Evolutionary conservation across 2,113 vertebrate genomes (phyloP), one percentile per base, ranked within the genome.

Genomic region (Sitta europaea): DNA sequence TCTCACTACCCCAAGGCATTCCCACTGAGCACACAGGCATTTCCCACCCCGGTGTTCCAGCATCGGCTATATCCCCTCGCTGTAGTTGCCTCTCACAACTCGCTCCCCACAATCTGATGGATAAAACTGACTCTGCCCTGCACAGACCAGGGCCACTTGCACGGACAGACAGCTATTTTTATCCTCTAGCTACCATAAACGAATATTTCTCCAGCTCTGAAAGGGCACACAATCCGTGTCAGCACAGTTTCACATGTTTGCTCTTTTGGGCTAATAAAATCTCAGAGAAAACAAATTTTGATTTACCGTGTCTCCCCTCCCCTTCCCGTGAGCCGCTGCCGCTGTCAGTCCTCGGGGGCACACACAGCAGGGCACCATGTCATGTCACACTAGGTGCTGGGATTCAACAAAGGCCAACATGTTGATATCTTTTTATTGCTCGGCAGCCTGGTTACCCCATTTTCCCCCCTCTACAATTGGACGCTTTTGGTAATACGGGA

Each of bases 361-460:
- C 57, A 12, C 97, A 17, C 98, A 98, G 97, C 97, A 79, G 98
- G 98, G 72, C 18, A 72, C 73, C 97, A 94, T 98, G 98, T 98
- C 87, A 88, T 97, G 96, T 97, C 98, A 98, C 97, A 92, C 95
- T 86, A 97, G 97, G 97, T 97, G 96, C 97, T 96, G 97, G 19
- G 96, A 97, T 88, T 36, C 95, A 97, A 98, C 97, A 97, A 97
- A 97, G 95, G 87, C 95, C 63, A 96, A 97, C 97, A 97, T 96
- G 96, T 89, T 97, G 96, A 97, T 97, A 97, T 97, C 97, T 97
- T 97, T 97, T 98, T 97, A 98, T 98, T 97, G 95, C 89, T 95
- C 79, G 47, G 88, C 93, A 94, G 94, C 94, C 90, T 85, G 87
- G 75, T 92, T 94, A 90, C 96, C 93, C 89, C 36, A 6, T 66